Evolutionary conservation across 2,797 vertebrate species (phyloP), one percentile per base, ranked within the genome.

Genomic region (Schizothorax lantsangensis): DNA sequence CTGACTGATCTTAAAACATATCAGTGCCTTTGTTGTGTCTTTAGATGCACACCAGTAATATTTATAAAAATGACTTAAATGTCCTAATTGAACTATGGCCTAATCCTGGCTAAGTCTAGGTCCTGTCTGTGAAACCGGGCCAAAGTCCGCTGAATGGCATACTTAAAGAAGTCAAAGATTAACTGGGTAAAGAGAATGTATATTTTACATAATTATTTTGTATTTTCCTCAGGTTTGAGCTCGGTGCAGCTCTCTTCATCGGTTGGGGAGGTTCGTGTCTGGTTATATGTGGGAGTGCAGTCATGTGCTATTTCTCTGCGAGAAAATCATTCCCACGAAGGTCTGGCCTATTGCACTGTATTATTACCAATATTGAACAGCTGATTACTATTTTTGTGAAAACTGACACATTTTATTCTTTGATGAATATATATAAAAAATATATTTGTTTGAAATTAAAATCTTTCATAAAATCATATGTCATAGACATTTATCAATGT

Each of bases 251-350:
- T 15, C 88, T 99, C 79, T 99, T 99, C 84, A 91, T 99, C 79
- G 98, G 98, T 83, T 99, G 97, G 97, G 97, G 97, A 72, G 98
- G 98, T 88, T 95, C 98, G n/a, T 93, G 96, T 6, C 96, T 99
- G 84, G 96, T 97, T 90, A 93, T 99, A 86, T 94, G 92, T 68
- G 98, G 96, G 23, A 96, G 96, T 62, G 81, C 92, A 10, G 96
- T 98, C 91, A 93, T 97, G 94, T 95, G 93, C 89, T 98, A 95
- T 91, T 93, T 96, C 83, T 94, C 95, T 36, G 95, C 91, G 49
- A 95, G 89, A 91, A 95, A 95, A 82, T 92, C 91, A 9, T 81
- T 96, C 5, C 89, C 73, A 30, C 91, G 91, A 66, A 92, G 87
- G 96, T 96, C 86, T 89, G 73, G 7, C 54, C 14, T 0, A 3